Evolutionary conservation across 2,113 vertebrate species (phyloP), one percentile per base, ranked within the genome.

Genomic region (Microcebus jonahi): DNA sequence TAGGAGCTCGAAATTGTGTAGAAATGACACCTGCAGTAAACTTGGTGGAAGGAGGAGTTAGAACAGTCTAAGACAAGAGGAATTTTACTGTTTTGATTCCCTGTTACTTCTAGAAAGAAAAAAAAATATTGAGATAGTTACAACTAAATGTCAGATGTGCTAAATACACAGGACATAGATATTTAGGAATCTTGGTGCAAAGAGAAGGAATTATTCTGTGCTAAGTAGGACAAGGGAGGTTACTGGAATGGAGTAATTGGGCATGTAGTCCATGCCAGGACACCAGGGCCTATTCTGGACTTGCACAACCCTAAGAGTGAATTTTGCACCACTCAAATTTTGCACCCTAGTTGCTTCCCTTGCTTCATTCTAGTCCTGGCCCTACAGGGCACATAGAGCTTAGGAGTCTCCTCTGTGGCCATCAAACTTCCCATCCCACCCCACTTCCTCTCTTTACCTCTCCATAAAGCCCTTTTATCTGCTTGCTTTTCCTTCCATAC

Each of bases 401-500:
- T 76, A 82, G 45, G 15, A 39, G 10, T 88, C 70, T 92, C 17
- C 82, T 92, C 70, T 59, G 70, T 65, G 53, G 39, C 45, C 63
- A 87, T 77, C 61, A 80, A 13, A 27, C 20, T 79, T 80, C 34
- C 48, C 65, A 21, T 67, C 15, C 36, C 29, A 77, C 31, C 31
- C 21, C 23, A 73, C 29, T 73, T 25, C 11, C 31, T 70, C 53
- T 86, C 14, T 93, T 27, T 83, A 42, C 12, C 15, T 91, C 63
- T 91, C 23, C 8, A 87, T 39, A 76, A 88, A 91, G 88, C 5
- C 27, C n/a, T 34, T 80, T 34, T 48, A 10, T 90, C 5, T 88
- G 31, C 42, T 81, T 94, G 13, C 53, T 90, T 92, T 95, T 91
- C 59, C 11, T 97, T 68, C 27, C 21, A 61, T 63, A 96, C 76